Conservation (phyloP, 2,888 invertebrate species). For the Drosophila parthenogenetica region DNA sequence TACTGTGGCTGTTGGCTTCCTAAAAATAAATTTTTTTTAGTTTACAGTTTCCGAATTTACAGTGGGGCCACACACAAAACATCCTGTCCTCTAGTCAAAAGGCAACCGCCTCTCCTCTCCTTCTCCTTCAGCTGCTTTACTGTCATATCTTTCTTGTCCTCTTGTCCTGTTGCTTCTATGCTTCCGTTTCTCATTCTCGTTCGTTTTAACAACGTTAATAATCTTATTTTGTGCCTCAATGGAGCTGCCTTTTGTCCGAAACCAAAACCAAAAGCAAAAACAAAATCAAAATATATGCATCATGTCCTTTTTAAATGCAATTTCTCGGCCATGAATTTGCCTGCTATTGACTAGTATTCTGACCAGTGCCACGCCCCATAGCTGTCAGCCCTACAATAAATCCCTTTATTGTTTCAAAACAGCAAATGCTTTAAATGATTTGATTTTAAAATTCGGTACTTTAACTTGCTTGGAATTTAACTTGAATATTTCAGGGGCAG, state of each 20-base stretch:
- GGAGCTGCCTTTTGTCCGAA: conserved; percentile 51
- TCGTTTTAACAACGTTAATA: conserved; percentile 76
- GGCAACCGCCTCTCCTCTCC: conserved; percentile 46
- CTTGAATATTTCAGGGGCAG: not conserved
- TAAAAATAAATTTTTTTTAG: conserved; percentile 70
- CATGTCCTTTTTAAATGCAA: conserved; percentile 62
- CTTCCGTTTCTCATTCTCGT: conserved; percentile 68
- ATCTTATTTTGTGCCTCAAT: conserved; percentile 78
- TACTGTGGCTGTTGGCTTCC: conserved; percentile 40
- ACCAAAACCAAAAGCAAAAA: conserved; percentile 20
- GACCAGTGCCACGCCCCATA: conserved; percentile 18
- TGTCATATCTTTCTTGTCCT: not conserved
- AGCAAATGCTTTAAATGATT: conserved; percentile 47
- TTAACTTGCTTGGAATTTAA: not conserved
- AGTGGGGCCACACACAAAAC: conserved; percentile 21
- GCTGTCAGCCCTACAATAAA: conserved; percentile 7
- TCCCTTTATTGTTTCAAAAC: conserved; percentile 13
- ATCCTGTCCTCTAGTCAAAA: conserved; percentile 35
- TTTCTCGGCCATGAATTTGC: conserved; percentile 23
- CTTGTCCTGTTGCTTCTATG: conserved; percentile 49
- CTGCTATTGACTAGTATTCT: not conserved
- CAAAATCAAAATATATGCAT: conserved; percentile 48
- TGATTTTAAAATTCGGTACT: conserved; percentile 21
- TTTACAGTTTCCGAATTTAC: conserved; percentile 70
- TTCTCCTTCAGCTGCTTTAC: not conserved